Evolutionary conservation across 2,113 vertebrate genomes (phyloP).

Genomic region (Anarhynchus alexandrinus): DNA sequence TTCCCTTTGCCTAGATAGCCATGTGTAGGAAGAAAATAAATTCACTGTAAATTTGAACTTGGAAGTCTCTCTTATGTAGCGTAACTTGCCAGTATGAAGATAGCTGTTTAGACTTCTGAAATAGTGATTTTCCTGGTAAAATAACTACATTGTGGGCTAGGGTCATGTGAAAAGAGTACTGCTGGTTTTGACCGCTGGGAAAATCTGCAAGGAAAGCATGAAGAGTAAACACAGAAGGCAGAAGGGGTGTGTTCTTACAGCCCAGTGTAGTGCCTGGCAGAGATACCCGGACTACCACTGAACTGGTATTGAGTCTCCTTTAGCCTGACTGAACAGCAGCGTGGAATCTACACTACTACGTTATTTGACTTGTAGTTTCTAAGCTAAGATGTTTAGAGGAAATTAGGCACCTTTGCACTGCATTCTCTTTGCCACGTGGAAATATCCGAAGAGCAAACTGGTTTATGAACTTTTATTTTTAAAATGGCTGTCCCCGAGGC

Average conservation of each 20-base stretch:
- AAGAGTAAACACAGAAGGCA: not conserved
- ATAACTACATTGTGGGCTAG: not conserved
- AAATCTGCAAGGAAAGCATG: not conserved
- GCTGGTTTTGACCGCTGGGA: not conserved
- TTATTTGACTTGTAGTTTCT: not conserved
- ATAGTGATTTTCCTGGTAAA: not conserved
- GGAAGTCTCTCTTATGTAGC: not conserved
- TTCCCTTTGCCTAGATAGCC: not conserved
- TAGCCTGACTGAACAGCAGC: not conserved
- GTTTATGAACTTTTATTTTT: not conserved
- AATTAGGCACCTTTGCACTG: not conserved
- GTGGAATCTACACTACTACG: not conserved
- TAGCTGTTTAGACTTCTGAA: not conserved
- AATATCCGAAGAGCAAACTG: not conserved
- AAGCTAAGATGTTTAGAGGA: not conserved
- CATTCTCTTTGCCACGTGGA: not conserved
- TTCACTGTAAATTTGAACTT: not conserved
- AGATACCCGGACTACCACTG: not conserved
- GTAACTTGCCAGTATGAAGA: not conserved
- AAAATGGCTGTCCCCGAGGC: not conserved
- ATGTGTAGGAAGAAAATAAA: not conserved
- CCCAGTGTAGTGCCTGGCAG: not conserved
- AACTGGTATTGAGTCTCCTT: not conserved
- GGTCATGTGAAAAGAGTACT: not conserved
- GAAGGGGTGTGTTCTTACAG: not conserved